Evolutionary conservation across 1,140 invertebrate species (phyloP), one percentile per base, ranked within the genome.

Genomic region (Brevipalpus yothersi): DNA sequence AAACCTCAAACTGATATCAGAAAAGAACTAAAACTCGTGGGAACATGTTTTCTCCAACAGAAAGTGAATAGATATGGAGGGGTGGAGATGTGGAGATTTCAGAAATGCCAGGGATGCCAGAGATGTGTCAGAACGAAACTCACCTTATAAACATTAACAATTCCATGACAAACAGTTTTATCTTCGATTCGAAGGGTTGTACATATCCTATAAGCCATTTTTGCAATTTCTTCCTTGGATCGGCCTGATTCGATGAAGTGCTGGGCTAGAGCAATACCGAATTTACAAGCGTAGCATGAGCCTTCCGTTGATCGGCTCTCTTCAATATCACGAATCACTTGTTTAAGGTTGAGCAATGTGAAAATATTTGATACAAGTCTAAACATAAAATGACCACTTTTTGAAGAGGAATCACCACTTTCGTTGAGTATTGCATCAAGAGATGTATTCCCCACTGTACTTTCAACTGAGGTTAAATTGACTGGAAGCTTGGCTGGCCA

Each of bases 101-200:
- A 47, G n/a, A n/a, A 12, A 11, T n/a, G 43, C n/a, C 43, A n/a
- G 43, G 11, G n/a, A 11, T 47, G n/a, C 43, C 43, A 31, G 31
- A 31, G 31, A 31, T 31, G 31, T 31, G 31, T 31, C 31, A 31
- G 23, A 43, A 13, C 11, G 31, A 58, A 13, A 43, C 47, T 58
- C 49, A 66, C 65, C 58, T 63, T 65, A 49, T 63, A 66, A 12
- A 60, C 56, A 15, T 62, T 51, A 7, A 58, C 43, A 1, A 65
- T 55, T 51, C 65, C 65, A n/a, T 62, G 19, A 40, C 65, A 66
- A 9, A 66, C 65, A 17, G 41, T 17, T 2, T 42, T 39, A 10
- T 45, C 62, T 55, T 64, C 62, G 39, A 66, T 56, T 11, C 58
- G 51, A 8, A 66, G 58, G 0, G 54, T 53, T 2, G 41, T 59